Percentiles rank a stretch among this genome's conserved stretches.
These are phyloP conservation scores for Muscicapa striata DNA, from an alignment of 2,797 vertebrate species.

Conservation along the genomic window DNA sequence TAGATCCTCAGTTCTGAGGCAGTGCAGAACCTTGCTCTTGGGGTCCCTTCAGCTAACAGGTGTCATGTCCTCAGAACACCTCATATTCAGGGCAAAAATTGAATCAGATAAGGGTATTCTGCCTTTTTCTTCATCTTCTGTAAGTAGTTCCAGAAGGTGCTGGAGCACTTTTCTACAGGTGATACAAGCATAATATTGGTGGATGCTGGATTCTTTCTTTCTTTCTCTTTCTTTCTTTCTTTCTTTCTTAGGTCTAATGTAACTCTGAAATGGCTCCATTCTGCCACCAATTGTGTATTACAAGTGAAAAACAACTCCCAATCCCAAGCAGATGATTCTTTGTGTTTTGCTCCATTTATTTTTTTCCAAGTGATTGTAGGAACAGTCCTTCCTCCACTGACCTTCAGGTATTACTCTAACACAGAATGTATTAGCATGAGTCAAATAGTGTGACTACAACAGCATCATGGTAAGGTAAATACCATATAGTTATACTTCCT, in stretches of 20 bases:
- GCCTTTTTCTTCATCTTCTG: not conserved
- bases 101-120: not conserved
- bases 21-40: not conserved
- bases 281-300: not conserved
- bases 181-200: not conserved
- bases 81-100: not conserved
- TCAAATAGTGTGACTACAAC: not conserved
- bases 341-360: not conserved
- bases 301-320: not conserved
- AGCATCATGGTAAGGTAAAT: constrained; percentile 25
- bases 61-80: not conserved
- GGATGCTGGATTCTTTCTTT: not conserved
- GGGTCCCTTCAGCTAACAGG: not conserved
- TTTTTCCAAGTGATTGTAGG: fast-evolving
- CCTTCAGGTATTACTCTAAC: not conserved
- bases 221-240: not conserved
- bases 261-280: not conserved
- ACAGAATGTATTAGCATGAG: not conserved
- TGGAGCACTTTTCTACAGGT: not conserved
- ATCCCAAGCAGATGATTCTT: not conserved
- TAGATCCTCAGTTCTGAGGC: not conserved
- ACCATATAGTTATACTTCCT: constrained; percentile 16
- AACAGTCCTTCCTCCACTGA: not conserved
- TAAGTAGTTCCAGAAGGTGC: not conserved
- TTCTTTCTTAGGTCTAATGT: not conserved